Conservation (phyloP, 2,113 vertebrate species). For the Corythoichthys intestinalis region DNA sequence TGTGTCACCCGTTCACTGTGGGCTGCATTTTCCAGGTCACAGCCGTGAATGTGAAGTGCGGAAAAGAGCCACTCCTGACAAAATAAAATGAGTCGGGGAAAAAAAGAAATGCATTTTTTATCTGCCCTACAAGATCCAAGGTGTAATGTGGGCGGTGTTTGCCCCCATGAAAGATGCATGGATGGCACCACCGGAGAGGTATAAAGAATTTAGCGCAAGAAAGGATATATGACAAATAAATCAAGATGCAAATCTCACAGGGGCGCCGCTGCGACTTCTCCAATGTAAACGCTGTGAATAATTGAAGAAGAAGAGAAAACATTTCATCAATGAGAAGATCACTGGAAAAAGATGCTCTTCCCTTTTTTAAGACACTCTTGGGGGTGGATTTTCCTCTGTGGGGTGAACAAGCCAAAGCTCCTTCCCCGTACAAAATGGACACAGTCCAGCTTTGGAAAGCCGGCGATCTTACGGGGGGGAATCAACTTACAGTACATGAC, state of each 20-base stretch:
- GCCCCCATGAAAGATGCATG: slow-evolving; percentile 74
- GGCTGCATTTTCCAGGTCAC: slow-evolving; percentile 55
- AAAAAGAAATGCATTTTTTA: slow-evolving; percentile 68
- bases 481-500: not conserved
- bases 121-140: slow-evolving; percentile 55
- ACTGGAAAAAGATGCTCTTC: slow-evolving; percentile 42
- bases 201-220: slow-evolving; percentile 80
- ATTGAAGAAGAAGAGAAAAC: slow-evolving; percentile 73
- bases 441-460: slow-evolving; percentile 2
- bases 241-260: slow-evolving; percentile 78
- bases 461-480: fast-evolving
- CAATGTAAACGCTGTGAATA: slow-evolving; percentile 74
- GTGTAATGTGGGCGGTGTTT: slow-evolving; percentile 68
- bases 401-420: slow-evolving; percentile 12
- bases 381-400: slow-evolving; percentile 7
- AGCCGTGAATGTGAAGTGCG: slow-evolving; percentile 43
- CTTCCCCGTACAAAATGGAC: slow-evolving; percentile 10
- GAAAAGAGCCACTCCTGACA: slow-evolving; percentile 44
- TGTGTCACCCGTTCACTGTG: slow-evolving; percentile 60
- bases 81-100: slow-evolving; percentile 36
- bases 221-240: slow-evolving; percentile 82
- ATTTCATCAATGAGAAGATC: slow-evolving; percentile 75
- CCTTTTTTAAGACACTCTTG: slow-evolving; percentile 23
- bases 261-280: slow-evolving; percentile 72
- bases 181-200: slow-evolving; percentile 72